Percentiles rank a stretch among this genome's conserved stretches.
Conservation (phyloP, 2,888 invertebrate genomes). For the Drosophila stalkeri region DNA sequence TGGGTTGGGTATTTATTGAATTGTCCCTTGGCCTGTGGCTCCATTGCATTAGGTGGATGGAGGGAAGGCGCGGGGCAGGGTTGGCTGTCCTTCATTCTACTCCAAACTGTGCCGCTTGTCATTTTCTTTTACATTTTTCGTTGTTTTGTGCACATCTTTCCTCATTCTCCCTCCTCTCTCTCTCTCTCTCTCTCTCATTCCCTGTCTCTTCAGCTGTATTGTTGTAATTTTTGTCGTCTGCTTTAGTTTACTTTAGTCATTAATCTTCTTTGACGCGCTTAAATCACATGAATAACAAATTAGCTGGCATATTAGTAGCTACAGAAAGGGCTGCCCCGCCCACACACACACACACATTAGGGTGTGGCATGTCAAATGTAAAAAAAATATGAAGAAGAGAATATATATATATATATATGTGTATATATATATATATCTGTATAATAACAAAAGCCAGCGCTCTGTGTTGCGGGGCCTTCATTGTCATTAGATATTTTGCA, state of each 20-base stretch:
- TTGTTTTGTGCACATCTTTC: background rate
- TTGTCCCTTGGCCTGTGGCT: slow-evolving; percentile 42
- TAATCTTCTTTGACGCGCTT: slow-evolving; percentile 83
- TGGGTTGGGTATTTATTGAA: slow-evolving; percentile 46
- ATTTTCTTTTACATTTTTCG: slow-evolving; percentile 35
- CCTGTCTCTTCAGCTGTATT: background rate
- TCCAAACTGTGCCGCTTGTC: slow-evolving; percentile 13
- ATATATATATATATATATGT: background rate
- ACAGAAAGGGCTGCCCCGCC: slow-evolving; percentile 43
- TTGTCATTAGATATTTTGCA: slow-evolving; percentile 67
- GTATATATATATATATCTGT: background rate
- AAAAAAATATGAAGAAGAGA: slow-evolving; percentile 11
- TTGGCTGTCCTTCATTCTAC: background rate
- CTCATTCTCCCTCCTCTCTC: too few species aligned
- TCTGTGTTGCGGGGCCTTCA: slow-evolving; percentile 4
- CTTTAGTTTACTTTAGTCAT: slow-evolving; percentile 72
- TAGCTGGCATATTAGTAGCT: slow-evolving; percentile 77
- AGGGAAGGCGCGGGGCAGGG: too few species aligned
- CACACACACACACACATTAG: background rate
- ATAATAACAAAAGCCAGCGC: slow-evolving; percentile 43
- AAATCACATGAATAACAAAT: slow-evolving; percentile 84
- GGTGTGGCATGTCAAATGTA: slow-evolving; percentile 53
- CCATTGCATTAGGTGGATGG: background rate
- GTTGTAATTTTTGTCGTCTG: slow-evolving; percentile 36
- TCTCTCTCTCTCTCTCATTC: background rate